These are phyloP conservation scores for Psittacula cyanocephala DNA, from an alignment of 2,113 vertebrate species.

Conservation along the genomic window DNA sequence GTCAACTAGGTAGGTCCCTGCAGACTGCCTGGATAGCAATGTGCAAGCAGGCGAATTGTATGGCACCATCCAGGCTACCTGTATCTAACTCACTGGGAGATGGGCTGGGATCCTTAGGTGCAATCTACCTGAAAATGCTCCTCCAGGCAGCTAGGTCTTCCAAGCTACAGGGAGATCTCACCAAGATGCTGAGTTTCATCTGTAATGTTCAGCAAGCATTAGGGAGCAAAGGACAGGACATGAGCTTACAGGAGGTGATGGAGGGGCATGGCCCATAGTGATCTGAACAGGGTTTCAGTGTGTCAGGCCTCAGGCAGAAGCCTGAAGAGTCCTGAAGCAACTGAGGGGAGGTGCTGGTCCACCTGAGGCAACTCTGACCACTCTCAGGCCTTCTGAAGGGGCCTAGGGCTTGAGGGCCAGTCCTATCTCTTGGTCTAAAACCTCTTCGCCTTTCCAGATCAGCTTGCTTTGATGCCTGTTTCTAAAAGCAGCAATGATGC, in stretches of 20 bases:
- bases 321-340: background rate
- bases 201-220: background rate
- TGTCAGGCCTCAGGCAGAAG: background rate
- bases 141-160: background rate
- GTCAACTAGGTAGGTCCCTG: background rate
- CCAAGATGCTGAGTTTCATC: background rate
- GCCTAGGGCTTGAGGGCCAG: background rate
- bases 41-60: background rate
- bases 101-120: background rate
- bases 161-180: background rate
- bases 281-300: background rate
- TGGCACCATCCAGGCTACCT: background rate
- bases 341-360: accelerated
- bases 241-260: background rate
- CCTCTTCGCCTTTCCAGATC: background rate
- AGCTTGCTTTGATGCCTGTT: background rate
- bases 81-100: background rate
- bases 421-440: background rate
- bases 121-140: background rate
- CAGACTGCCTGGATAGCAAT: background rate
- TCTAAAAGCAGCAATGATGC: background rate
- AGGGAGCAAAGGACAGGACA: background rate
- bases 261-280: background rate
- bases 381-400: background rate
- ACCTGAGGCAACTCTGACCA: background rate